Percentiles rank a stretch among this genome's conserved stretches.
phyloP scores from a whole-genome alignment of 2,113 vertebrate species.

The Centrocercus urophasianus region DNA sequence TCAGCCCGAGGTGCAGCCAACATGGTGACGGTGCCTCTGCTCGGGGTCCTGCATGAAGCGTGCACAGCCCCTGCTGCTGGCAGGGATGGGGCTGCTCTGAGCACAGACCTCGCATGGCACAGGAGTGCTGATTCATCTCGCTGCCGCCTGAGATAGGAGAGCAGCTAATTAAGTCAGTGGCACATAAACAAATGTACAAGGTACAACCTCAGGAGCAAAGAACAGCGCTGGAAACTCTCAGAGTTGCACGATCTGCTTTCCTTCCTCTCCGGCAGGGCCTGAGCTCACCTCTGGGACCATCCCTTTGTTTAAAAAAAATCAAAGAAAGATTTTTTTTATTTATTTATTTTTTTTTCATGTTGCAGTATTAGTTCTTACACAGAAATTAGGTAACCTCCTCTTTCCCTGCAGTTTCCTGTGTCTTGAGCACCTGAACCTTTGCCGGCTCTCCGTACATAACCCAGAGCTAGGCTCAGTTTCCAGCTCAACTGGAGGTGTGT shows the following conservation, averaged over 20 bases:
- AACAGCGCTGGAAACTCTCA: background rate
- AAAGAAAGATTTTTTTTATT: background rate
- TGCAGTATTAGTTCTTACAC: background rate
- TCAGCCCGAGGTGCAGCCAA: fast-evolving
- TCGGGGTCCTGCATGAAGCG: fast-evolving
- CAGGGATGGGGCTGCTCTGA: background rate
- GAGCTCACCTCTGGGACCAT: background rate
- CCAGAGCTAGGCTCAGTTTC: fast-evolving
- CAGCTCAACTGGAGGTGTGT: fast-evolving
- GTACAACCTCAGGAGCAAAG: constrained; percentile 9
- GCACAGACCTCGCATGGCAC: background rate
- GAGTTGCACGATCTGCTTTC: background rate
- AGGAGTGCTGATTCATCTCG: constrained; percentile 67
- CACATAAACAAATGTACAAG: constrained; percentile 26
- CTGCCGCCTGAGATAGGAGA: constrained; percentile 55
- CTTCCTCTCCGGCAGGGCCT: background rate
- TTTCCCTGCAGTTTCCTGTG: background rate
- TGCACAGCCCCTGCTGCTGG: background rate
- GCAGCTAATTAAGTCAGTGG: constrained; percentile 64
- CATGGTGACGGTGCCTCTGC: background rate
- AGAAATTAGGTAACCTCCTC: background rate
- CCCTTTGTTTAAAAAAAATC: background rate
- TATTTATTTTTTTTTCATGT: background rate
- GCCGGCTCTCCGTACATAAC: background rate
- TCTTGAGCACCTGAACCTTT: background rate